These are phyloP conservation scores for Catocala nupta DNA, from an alignment of 2,888 invertebrate genomes.

Conservation along the genomic window DNA sequence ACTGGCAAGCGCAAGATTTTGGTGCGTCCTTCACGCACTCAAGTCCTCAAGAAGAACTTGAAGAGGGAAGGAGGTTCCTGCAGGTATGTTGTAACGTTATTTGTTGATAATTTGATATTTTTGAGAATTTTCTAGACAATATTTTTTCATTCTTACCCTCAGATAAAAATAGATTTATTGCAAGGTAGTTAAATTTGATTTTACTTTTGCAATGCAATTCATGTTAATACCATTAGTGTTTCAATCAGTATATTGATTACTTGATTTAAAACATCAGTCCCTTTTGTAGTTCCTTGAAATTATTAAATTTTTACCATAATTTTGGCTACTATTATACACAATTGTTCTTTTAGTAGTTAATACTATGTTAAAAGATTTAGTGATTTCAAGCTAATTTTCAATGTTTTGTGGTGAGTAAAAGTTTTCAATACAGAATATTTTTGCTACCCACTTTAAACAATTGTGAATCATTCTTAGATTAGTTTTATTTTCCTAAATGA, in stretches of 20 bases:
- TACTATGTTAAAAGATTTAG: not conserved
- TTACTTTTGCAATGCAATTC: too few species aligned
- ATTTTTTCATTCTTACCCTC: constrained; percentile 12
- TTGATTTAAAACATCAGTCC: too few species aligned
- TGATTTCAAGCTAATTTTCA: not conserved
- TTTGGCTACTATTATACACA: not conserved
- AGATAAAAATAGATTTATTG: not conserved
- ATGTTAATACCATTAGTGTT: too few species aligned
- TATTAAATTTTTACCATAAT: not conserved
- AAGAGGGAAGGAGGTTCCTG: constrained; percentile 74
- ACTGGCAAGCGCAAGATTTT: constrained; percentile 96
- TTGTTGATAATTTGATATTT: constrained; percentile 6
- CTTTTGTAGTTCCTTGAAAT: constrained; percentile 1
- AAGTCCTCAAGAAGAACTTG: constrained; percentile 90
- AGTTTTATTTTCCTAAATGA: constrained; percentile 18
- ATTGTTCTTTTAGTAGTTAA: not conserved
- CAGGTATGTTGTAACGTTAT: constrained; percentile 61
- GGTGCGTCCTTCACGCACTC: constrained; percentile 94
- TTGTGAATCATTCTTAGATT: not conserved
- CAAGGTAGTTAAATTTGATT: too few species aligned
- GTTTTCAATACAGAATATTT: constrained; percentile 10
- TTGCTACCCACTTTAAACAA: not conserved
- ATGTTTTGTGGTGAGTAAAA: constrained; percentile 1
- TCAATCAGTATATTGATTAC: too few species aligned
- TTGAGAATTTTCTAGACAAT: constrained; percentile 12